These are phyloP conservation scores for Australoheros facetus DNA, from an alignment of 2,797 vertebrate genomes.

Conservation along the genomic window DNA sequence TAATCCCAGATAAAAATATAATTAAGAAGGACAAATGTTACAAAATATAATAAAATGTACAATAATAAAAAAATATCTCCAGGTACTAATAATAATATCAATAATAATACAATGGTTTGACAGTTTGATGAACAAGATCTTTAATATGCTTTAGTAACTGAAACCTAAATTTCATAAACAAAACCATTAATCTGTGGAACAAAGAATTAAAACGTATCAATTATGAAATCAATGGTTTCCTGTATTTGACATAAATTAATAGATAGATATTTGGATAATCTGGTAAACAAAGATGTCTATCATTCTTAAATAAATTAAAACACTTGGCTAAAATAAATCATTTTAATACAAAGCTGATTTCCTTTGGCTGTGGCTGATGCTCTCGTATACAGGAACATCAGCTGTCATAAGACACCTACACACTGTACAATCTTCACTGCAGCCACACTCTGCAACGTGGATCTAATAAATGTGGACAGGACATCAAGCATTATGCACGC, in stretches of 20 bases:
- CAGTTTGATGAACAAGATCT: no score
- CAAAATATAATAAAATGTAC: background rate
- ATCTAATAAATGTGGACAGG: background rate
- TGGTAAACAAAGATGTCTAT: background rate
- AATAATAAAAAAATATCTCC: background rate
- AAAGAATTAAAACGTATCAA: no score
- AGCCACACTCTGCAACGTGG: background rate
- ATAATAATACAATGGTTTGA: no score
- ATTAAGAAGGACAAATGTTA: fast-evolving
- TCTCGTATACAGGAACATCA: background rate
- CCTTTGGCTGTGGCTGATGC: background rate
- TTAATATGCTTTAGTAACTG: no score
- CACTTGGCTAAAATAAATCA: no score
- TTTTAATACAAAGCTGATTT: background rate
- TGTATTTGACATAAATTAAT: background rate
- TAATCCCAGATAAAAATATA: background rate
- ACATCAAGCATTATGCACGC: background rate
- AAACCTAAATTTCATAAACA: no score
- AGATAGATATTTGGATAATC: background rate
- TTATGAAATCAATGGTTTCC: background rate
- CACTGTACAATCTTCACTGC: background rate
- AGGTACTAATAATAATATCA: no score
- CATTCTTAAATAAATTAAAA: no score
- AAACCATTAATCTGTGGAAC: no score
- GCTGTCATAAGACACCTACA: background rate